Percentiles rank a stretch among this genome's conserved stretches.
Conservation (phyloP, 2,888 invertebrate species). For the Clostera curtula region DNA sequence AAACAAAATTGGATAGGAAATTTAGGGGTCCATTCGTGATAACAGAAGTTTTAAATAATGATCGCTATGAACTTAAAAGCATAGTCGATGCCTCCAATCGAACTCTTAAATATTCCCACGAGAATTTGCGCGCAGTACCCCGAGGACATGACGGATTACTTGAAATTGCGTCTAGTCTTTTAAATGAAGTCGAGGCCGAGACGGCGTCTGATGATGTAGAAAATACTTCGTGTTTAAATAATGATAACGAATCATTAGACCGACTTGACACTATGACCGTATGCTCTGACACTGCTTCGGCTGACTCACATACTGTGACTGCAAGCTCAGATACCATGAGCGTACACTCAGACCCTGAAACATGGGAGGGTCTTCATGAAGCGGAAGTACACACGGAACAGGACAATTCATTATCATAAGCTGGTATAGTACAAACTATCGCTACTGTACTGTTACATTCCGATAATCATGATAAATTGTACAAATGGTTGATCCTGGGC, state of each 20-base stretch:
- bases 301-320: background rate
- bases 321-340: constrained; percentile 1
- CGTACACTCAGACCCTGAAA: constrained; percentile 3
- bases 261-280: too few species aligned
- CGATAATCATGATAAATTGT: background rate
- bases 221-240: too few species aligned
- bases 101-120: constrained; percentile 13
- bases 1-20: constrained; percentile 16
- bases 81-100: constrained; percentile 10
- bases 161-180: constrained; percentile 3
- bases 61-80: constrained; percentile 11
- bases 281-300: background rate
- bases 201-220: constrained; percentile 8
- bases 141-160: constrained; percentile 11
- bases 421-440: too few species aligned
- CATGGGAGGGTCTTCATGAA: background rate
- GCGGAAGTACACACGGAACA: background rate
- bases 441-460: too few species aligned
- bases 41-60: constrained; percentile 9
- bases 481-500: too few species aligned
- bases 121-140: constrained; percentile 8
- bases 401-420: too few species aligned
- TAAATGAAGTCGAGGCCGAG: constrained; percentile 9
- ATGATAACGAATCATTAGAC: too few species aligned
- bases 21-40: constrained; percentile 13